Conservation (phyloP, 2,797 vertebrate genomes). For the Heliangelus exortis region DNA sequence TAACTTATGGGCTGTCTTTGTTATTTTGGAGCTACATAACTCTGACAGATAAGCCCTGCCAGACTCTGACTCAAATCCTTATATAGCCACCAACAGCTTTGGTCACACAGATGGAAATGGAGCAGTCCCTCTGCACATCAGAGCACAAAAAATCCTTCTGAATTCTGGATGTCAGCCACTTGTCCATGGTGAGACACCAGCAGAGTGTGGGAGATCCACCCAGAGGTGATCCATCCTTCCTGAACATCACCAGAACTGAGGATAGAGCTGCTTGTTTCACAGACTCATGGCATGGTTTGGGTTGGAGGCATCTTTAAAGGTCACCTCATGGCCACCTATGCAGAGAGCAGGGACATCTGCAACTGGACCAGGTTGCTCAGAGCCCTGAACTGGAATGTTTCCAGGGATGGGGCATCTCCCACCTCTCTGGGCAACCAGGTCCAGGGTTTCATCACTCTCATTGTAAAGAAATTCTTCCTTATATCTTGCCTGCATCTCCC, state of each 20-base stretch:
- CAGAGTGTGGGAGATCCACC: rapidly evolving
- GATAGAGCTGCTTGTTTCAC: not conserved
- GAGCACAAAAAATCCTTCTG: not conserved
- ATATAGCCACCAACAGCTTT: rapidly evolving
- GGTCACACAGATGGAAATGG: rapidly evolving
- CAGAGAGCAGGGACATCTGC: too few species aligned
- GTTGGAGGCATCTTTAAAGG: too few species aligned
- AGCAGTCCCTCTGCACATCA: not conserved
- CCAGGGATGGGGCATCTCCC: too few species aligned
- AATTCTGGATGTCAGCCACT: not conserved
- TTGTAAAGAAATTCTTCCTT: too few species aligned
- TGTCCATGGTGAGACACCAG: not conserved
- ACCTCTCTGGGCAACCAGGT: too few species aligned
- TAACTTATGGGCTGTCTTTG: not conserved
- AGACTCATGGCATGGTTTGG: too few species aligned
- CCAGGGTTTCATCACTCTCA: too few species aligned
- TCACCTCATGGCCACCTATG: too few species aligned
- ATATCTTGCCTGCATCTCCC: too few species aligned
- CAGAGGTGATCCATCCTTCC: not conserved
- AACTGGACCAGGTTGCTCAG: too few species aligned
- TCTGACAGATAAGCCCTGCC: not conserved
- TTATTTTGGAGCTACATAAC: not conserved
- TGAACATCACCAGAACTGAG: not conserved
- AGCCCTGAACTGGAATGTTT: too few species aligned
- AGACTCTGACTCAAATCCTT: not conserved